Evolutionary conservation across 1,140 invertebrate species (phyloP), one percentile per base, ranked within the genome.

Genomic region (Elysia chlorotica): DNA sequence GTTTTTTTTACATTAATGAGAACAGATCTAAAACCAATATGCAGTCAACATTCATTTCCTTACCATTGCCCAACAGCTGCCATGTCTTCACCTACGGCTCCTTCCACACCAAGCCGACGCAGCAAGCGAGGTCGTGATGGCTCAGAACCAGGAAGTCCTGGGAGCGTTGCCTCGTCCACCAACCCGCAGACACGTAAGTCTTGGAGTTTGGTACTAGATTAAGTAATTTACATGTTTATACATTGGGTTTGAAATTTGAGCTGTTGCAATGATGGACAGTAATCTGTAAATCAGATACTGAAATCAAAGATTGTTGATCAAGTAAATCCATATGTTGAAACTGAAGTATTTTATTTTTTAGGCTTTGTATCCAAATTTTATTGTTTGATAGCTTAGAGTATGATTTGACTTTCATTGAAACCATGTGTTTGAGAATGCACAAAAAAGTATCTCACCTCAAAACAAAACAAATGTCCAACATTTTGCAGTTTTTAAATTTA

Each of bases 41-140:
- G n/a, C n/a, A n/a, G n/a, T n/a, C n/a, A n/a, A n/a, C n/a, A n/a
- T n/a, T n/a, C n/a, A n/a, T n/a, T n/a, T n/a, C n/a, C n/a, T n/a
- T n/a, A n/a, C n/a, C n/a, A n/a, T n/a, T n/a, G n/a, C n/a, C n/a
- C n/a, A n/a, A n/a, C n/a, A n/a, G n/a, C 48, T 59, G 37, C 70
- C 37, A 84, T 84, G 82, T 82, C 79, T 48, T 80, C 78, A 19
- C 80, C 81, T 57, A 23, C 77, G 19, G 79, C 76, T 31, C 78
- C 82, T 36, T 75, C 72, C 21, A 71, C 69, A 28, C 65, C 73
- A 25, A 71, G 79, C 38, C 74, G 80, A 10, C 68, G 77, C 56
- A 83, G 80, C 67, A 82, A 80, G 65, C 41, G 79, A 14, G 74
- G 78, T 5, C 48, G 79, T n/a, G 35, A 69, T 28, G 57, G 67